Percentiles rank a stretch among this genome's conserved stretches.
Conservation (phyloP, 2,113 vertebrate species). For the Chrysemys picta region DNA sequence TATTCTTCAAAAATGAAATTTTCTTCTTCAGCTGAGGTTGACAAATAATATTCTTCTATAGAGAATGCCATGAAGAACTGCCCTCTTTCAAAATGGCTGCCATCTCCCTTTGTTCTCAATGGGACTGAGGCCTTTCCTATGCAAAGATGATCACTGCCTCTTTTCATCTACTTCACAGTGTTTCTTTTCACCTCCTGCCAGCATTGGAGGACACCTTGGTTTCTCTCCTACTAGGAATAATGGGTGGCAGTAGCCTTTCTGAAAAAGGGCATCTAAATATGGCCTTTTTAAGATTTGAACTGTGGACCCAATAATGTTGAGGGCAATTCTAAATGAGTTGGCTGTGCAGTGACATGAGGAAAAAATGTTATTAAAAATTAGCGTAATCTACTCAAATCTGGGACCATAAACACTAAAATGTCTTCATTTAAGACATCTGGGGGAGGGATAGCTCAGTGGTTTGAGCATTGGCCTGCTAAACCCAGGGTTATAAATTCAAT, state of each 20-base stretch:
- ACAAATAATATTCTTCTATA: not conserved
- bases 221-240: accelerated
- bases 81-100: not conserved
- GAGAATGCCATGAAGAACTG: accelerated
- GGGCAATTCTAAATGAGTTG: not conserved
- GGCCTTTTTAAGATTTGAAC: not conserved
- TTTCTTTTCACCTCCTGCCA: not conserved
- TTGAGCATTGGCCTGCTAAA: too few species aligned
- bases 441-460: too few species aligned
- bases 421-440: not conserved
- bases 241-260: not conserved
- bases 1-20: not conserved
- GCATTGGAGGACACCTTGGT: not conserved
- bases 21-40: not conserved
- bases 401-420: not conserved
- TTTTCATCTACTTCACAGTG: not conserved
- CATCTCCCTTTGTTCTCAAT: not conserved
- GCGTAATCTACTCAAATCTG: not conserved
- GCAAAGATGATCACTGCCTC: not conserved
- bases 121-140: not conserved
- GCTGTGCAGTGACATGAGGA: not conserved
- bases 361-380: constrained; percentile 6
- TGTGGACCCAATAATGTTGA: not conserved
- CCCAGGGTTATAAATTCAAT: too few species aligned
- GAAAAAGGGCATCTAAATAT: not conserved